These are phyloP conservation scores for Drosophila cracens DNA, from an alignment of 2,888 invertebrate genomes.

Conservation along the genomic window DNA sequence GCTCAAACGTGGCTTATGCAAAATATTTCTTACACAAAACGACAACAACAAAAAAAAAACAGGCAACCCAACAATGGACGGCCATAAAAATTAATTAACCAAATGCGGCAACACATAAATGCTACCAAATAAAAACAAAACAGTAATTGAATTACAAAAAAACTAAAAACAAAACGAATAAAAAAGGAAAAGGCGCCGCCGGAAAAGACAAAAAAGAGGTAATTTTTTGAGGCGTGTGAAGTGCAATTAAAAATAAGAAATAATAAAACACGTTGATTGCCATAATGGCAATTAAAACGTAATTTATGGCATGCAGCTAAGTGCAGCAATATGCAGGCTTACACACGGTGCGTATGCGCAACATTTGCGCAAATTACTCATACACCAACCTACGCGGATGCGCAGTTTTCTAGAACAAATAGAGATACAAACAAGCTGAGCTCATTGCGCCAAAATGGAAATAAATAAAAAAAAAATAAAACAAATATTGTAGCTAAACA, in stretches of 20 bases:
- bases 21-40: slow-evolving; percentile 1
- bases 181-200: slow-evolving; percentile 62
- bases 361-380: slow-evolving; percentile 54
- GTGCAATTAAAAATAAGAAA: slow-evolving; percentile 49
- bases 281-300: slow-evolving; percentile 53
- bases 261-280: slow-evolving; percentile 28
- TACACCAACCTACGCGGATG: slow-evolving; percentile 57
- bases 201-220: slow-evolving; percentile 31
- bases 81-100: slow-evolving; percentile 63
- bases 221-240: slow-evolving; percentile 56
- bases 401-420: slow-evolving; percentile 56
- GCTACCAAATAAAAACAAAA: slow-evolving; percentile 41
- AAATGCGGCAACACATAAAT: slow-evolving; percentile 53
- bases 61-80: slow-evolving; percentile 20
- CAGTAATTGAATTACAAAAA: slow-evolving; percentile 55
- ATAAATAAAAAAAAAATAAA: slow-evolving; percentile 39
- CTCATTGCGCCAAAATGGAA: slow-evolving; percentile 59
- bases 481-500: slow-evolving; percentile 57
- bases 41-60: slow-evolving; percentile 14
- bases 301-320: slow-evolving; percentile 23
- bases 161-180: slow-evolving; percentile 1
- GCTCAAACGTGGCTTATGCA: slow-evolving; percentile 19
- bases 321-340: slow-evolving; percentile 16
- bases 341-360: slow-evolving; percentile 60
- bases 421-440: slow-evolving; percentile 55